phyloP scores from a whole-genome alignment of 2,888 invertebrate species.

The Tupiocoris notatus region DNA sequence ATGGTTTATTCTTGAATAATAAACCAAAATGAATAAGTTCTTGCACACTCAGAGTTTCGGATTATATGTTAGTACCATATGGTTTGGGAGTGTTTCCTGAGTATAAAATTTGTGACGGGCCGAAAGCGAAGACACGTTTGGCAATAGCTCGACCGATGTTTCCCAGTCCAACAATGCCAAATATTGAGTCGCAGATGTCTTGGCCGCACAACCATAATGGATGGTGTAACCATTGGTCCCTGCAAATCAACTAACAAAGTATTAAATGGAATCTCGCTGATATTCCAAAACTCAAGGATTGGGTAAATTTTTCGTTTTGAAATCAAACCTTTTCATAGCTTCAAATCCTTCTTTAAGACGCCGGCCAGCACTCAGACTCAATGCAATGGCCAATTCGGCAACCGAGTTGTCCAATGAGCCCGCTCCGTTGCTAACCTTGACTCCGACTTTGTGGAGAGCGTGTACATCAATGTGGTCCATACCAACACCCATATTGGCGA shows the following conservation, averaged over 20 bases:
- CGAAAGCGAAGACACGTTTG: not conserved
- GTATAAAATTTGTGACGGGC: not conserved
- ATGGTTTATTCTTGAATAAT: no score
- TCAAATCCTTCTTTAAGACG: conserved; percentile 3
- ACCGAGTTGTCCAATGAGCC: not conserved
- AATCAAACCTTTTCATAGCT: not conserved
- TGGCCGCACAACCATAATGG: not conserved
- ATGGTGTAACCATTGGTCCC: not conserved
- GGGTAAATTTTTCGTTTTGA: no score
- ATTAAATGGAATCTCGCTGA: no score
- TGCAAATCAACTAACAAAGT: no score
- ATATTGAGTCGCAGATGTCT: not conserved
- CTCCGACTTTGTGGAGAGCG: not conserved
- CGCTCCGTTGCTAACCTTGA: not conserved
- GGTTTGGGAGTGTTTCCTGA: not conserved
- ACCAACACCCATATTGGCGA: conserved; percentile 8
- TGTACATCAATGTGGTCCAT: not conserved
- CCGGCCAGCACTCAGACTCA: not conserved
- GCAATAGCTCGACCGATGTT: not conserved
- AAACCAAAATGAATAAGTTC: no score
- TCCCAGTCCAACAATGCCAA: not conserved
- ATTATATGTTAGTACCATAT: conserved; percentile 8
- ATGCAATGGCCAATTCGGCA: not conserved
- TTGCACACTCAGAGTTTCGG: no score
- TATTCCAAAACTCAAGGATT: no score